These are phyloP conservation scores for Aethes cnicana DNA, from an alignment of 2,888 invertebrate genomes.

Conservation along the genomic window DNA sequence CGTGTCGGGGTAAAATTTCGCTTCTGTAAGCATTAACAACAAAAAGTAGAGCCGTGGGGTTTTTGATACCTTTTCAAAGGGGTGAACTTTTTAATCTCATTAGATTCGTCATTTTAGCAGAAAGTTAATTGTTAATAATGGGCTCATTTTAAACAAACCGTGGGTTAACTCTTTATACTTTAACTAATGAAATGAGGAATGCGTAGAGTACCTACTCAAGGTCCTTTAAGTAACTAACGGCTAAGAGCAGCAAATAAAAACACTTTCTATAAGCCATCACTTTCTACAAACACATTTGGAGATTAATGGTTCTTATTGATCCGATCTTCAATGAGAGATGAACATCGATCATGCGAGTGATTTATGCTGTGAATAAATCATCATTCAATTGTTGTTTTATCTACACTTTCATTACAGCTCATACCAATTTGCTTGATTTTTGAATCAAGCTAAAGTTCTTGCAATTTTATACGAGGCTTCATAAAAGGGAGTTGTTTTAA, in stretches of 20 bases:
- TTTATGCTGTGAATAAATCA: background rate
- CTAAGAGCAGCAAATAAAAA: background rate
- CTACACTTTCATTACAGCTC: too few relatives aligned
- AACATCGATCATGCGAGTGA: background rate
- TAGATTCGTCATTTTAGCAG: slow-evolving; percentile 7
- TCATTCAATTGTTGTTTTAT: too few relatives aligned
- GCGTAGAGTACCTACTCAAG: too few relatives aligned
- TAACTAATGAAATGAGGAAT: too few relatives aligned
- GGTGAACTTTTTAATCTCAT: slow-evolving; percentile 27
- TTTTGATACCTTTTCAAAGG: slow-evolving; percentile 18
- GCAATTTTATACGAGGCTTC: background rate
- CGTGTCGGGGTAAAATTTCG: slow-evolving; percentile 14
- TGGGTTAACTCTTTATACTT: too few relatives aligned
- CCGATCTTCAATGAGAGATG: slow-evolving; percentile 6
- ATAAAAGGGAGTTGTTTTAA: slow-evolving; percentile 12
- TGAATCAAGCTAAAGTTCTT: background rate
- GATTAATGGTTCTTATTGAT: slow-evolving; percentile 23
- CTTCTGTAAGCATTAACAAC: slow-evolving; percentile 23
- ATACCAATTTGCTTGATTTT: background rate
- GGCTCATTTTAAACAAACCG: background rate
- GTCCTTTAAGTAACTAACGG: too few relatives aligned
- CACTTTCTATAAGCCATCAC: slow-evolving; percentile 10
- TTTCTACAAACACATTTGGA: slow-evolving; percentile 10
- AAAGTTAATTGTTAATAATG: background rate
- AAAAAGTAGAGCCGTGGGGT: slow-evolving; percentile 14